A percentile compares a stretch with the other conserved stretches of the same genome.
These are phyloP conservation scores for Grapholita molesta DNA, from an alignment of 1,140 invertebrate genomes.

Conservation along the genomic window DNA sequence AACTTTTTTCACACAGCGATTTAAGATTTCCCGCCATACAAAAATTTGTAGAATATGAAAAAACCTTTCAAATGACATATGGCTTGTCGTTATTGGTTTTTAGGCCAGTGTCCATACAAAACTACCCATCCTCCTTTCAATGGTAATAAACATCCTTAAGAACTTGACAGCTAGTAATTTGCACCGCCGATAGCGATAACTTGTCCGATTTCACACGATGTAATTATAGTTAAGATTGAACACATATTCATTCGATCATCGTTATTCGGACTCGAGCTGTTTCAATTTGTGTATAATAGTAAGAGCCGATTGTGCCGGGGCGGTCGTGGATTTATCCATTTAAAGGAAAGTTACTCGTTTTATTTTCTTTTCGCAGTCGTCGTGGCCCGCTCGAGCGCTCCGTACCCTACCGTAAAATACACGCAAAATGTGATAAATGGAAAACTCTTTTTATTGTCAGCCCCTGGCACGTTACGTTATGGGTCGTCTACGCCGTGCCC, in stretches of 20 bases:
- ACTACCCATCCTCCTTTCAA: no score
- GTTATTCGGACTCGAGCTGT: conserved; percentile 23
- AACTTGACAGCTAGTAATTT: no score
- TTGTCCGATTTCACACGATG: not conserved
- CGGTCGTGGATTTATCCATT: conserved; percentile 70
- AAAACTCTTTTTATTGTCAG: conserved; percentile 72
- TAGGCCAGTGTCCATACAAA: no score
- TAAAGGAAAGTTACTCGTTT: conserved; percentile 70
- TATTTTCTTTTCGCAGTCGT: conserved; percentile 71
- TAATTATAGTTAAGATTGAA: not conserved
- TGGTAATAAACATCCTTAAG: no score
- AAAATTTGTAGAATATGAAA: no score
- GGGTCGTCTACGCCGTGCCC: conserved; percentile 45
- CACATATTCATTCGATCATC: not conserved
- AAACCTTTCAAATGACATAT: no score
- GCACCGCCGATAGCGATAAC: no score
- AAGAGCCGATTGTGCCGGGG: conserved; percentile 62
- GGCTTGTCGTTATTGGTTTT: no score
- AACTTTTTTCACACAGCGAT: no score
- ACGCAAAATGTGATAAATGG: conserved; percentile 77
- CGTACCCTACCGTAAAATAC: conserved; percentile 71
- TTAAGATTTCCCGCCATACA: no score
- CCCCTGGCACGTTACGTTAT: conserved; percentile 60
- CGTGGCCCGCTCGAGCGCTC: conserved; percentile 50
- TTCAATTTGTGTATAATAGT: conserved; percentile 38